A percentile compares a stretch with the other conserved stretches of the same genome.
Evolutionary conservation across 2,113 vertebrate genomes (phyloP).

Genomic region (Climacteris rufus): DNA sequence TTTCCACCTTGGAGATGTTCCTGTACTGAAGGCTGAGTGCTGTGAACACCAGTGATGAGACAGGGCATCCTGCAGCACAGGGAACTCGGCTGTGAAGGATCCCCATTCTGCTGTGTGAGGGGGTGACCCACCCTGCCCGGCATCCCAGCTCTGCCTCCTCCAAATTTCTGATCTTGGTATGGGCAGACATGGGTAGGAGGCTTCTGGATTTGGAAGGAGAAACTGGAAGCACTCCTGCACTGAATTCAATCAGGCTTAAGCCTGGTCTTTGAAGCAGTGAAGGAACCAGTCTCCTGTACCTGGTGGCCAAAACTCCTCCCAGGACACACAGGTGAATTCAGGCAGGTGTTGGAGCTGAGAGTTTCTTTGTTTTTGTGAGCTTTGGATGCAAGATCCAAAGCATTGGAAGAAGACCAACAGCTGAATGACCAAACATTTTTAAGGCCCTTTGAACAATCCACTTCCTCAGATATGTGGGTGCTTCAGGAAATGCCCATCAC

Average conservation of each 20-base stretch:
- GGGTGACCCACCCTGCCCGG: not conserved
- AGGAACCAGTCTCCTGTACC: not conserved
- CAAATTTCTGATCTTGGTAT: not conserved
- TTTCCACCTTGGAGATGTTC: not conserved
- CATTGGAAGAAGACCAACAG: not conserved
- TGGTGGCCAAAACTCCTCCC: not conserved
- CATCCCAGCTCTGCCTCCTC: not conserved
- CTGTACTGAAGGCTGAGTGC: not conserved
- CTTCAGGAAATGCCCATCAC: not conserved
- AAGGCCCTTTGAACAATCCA: accelerated
- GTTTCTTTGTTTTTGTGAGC: not conserved
- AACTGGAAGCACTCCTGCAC: not conserved
- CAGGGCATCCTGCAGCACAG: accelerated
- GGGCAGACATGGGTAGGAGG: not conserved
- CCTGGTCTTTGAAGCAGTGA: accelerated
- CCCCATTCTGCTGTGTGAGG: not conserved
- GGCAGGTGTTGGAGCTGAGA: not conserved
- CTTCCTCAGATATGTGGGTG: not conserved
- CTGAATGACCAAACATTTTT: not conserved
- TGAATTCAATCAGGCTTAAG: not conserved
- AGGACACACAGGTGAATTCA: accelerated
- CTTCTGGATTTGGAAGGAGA: not conserved
- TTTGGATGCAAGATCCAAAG: not conserved
- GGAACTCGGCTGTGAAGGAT: not conserved
- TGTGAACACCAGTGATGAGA: not conserved